Evolutionary conservation across 2,797 vertebrate species (phyloP).

Genomic region (Acanthornis magna): DNA sequence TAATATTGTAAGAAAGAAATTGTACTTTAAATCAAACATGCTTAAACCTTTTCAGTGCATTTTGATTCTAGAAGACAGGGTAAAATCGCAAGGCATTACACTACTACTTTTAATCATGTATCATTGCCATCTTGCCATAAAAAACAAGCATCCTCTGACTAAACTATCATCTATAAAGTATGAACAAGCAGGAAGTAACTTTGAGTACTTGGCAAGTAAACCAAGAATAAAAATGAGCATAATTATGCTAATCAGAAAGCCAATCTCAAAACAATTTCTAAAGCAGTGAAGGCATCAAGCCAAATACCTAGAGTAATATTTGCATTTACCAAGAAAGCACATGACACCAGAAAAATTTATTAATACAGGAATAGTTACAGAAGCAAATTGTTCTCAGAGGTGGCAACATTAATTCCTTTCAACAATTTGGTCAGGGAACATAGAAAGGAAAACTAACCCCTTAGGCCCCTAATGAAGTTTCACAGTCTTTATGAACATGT

Average conservation of each 20-base stretch:
- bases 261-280: background rate
- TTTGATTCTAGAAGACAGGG: background rate
- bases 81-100: background rate
- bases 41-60: background rate
- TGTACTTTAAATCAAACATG: background rate
- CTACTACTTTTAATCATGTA: background rate
- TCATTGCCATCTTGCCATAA: background rate
- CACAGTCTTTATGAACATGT: background rate
- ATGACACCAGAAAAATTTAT: background rate
- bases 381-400: background rate
- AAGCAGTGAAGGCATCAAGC: background rate
- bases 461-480: background rate
- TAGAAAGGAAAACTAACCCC: background rate
- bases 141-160: background rate
- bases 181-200: background rate
- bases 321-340: background rate
- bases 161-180: background rate
- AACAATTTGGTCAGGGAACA: background rate
- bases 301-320: background rate
- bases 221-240: background rate
- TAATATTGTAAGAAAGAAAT: background rate
- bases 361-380: background rate
- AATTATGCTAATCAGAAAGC: background rate
- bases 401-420: background rate
- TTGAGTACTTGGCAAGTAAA: background rate